Evolutionary conservation across 2,888 invertebrate species (phyloP).

Genomic region (Cheilosia soror): DNA sequence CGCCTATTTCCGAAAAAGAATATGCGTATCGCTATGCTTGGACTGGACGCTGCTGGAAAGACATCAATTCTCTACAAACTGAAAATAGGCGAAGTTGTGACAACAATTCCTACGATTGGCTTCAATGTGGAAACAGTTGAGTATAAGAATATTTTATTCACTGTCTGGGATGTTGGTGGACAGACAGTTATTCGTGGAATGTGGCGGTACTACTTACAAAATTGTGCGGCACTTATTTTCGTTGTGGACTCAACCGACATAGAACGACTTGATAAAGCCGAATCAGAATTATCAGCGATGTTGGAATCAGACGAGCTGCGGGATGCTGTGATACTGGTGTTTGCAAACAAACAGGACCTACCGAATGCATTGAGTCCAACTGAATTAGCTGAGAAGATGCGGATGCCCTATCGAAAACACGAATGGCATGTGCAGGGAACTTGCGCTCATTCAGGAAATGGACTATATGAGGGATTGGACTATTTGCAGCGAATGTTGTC

Average conservation of each 20-base stretch:
- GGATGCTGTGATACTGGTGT: slow-evolving; percentile 78
- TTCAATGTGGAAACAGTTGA: slow-evolving; percentile 80
- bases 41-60: slow-evolving; percentile 81
- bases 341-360: slow-evolving; percentile 81
- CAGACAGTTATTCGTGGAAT: slow-evolving; percentile 79
- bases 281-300: slow-evolving; percentile 77
- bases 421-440: slow-evolving; percentile 76
- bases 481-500: slow-evolving; percentile 76
- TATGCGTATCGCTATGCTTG: slow-evolving; percentile 80
- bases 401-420: slow-evolving; percentile 75
- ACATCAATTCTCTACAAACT: slow-evolving; percentile 80
- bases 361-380: slow-evolving; percentile 77
- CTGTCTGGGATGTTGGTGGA: slow-evolving; percentile 81
- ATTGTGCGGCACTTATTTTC: slow-evolving; percentile 79
- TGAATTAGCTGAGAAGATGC: slow-evolving; percentile 74
- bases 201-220: slow-evolving; percentile 80
- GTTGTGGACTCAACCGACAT: slow-evolving; percentile 79
- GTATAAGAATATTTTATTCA: slow-evolving; percentile 80
- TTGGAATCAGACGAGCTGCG: slow-evolving; percentile 77
- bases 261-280: slow-evolving; percentile 77
- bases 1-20: slow-evolving; percentile 77
- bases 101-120: slow-evolving; percentile 80
- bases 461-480: slow-evolving; percentile 76
- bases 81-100: slow-evolving; percentile 78
- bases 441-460: slow-evolving; percentile 75